Base-by-base conservation (phyloP, 2,888 invertebrate species). In the Dolichopus griseipennis region DNA sequence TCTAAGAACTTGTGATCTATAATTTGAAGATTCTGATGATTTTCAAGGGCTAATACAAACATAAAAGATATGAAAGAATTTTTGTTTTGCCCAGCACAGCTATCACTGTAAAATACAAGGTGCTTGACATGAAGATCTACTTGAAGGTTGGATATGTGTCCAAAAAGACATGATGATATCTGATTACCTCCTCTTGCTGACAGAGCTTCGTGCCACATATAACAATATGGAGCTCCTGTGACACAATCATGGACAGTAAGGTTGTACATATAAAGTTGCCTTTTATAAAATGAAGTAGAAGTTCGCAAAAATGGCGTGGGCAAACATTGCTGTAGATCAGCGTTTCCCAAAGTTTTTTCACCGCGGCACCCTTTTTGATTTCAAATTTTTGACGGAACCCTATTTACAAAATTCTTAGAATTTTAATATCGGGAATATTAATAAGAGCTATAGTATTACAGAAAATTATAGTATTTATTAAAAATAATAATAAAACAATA, bases 121-220 rank as follows among this genome's bases (percentile, higher is more conserved):
- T 70, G 69, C 52, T 18, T 33, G 27, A 37, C 37, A 10, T 37
- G 37, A 12, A 37, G 8, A 10, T 37, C 37, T 37, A 12, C 66
- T 20, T 18, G 65, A 64, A 66, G 65, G 12, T 68, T 66, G 22
- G 18, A 69, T 69, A 34, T 61, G n/a, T 69, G 67, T 65, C 65
- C 43, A 65, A 72, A 70, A 34, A 71, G 22, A 62, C 69, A 71
- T 62, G 69, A 71, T 20, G 70, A 66, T 61, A 70, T 69, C 65
- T 71, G 70, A 66, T 71, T 71, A 34, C 71, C 72, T 21, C 70
- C 71, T 33, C 70, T 68, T 66, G 69, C 70, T 10, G 68, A 68
- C 61, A 71, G 66, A 27, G 68, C 70, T 68, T 72, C 71, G 67
- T 72, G 69, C 72, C 72, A 72, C 70, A 72, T 72, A 63, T 70